Evolutionary conservation across 2,888 invertebrate genomes (phyloP).

Genomic region (Reticulitermes lucifugus): DNA sequence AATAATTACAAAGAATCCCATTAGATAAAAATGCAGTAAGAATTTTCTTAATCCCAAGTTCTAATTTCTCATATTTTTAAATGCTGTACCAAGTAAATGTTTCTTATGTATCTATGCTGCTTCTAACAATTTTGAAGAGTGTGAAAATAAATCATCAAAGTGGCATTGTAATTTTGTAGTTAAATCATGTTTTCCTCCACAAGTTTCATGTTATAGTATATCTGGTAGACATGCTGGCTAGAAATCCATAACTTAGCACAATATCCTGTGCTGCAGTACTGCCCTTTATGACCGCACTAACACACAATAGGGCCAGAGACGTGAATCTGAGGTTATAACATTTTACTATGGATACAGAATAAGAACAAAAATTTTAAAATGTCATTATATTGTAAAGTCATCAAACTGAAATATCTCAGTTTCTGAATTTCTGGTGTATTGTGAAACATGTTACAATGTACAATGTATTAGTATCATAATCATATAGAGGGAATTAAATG

Average conservation of each 20-base stretch:
- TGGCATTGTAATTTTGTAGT: conserved; percentile 19
- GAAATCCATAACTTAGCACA: conserved; percentile 3
- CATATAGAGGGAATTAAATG: conserved; percentile 32
- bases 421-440: background rate
- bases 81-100: conserved; percentile 22
- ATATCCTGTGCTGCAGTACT: background rate
- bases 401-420: conserved; percentile 8
- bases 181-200: background rate
- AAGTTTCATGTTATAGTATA: background rate
- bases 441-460: background rate
- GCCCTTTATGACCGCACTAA: background rate
- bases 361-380: background rate
- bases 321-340: background rate
- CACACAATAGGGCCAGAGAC: background rate
- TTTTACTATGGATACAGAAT: background rate
- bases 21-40: background rate
- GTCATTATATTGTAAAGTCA: background rate
- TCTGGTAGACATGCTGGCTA: background rate
- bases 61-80: conserved; percentile 36
- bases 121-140: conserved; percentile 28
- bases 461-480: conserved; percentile 20
- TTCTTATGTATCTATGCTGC: conserved; percentile 28
- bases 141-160: background rate
- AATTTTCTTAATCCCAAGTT: background rate
- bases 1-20: conserved; percentile 16